Conservation (phyloP, 1,140 invertebrate species). For the Solenopsis invicta region DNA sequence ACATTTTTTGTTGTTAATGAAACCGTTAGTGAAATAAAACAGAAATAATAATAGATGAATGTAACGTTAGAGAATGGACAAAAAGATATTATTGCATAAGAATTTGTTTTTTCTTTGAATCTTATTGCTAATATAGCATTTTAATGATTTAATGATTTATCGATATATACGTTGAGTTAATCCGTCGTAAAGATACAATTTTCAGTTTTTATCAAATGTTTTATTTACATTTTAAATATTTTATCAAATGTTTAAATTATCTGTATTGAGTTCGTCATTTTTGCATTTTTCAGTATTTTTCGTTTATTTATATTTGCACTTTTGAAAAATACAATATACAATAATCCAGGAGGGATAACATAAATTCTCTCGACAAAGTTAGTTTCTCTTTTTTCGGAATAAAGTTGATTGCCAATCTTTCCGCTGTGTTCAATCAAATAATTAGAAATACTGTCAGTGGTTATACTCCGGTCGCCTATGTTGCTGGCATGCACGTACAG, state of each 20-base stretch:
- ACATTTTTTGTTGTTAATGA: not conserved
- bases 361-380: not conserved
- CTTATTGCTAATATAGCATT: not conserved
- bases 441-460: constrained; percentile 43
- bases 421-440: constrained; percentile 13
- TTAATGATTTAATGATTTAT: constrained; percentile 30
- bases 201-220: not conserved
- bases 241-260: not conserved
- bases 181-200: not conserved
- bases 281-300: not conserved
- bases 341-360: not conserved
- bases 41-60: constrained; percentile 26
- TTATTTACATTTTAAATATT: not conserved
- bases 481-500: constrained; percentile 6
- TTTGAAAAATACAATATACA: not conserved
- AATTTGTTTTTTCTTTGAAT: not conserved
- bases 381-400: not conserved
- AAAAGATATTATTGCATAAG: not conserved
- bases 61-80: constrained; percentile 5
- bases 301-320: not conserved
- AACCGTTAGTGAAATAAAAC: constrained; percentile 43
- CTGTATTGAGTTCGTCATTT: not conserved
- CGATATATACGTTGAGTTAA: not conserved
- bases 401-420: constrained; percentile 11
- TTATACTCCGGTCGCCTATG: constrained; percentile 1